These are phyloP conservation scores for Neosilurus mollespiculum DNA, from an alignment of 2,797 vertebrate species.

Conservation along the genomic window DNA sequence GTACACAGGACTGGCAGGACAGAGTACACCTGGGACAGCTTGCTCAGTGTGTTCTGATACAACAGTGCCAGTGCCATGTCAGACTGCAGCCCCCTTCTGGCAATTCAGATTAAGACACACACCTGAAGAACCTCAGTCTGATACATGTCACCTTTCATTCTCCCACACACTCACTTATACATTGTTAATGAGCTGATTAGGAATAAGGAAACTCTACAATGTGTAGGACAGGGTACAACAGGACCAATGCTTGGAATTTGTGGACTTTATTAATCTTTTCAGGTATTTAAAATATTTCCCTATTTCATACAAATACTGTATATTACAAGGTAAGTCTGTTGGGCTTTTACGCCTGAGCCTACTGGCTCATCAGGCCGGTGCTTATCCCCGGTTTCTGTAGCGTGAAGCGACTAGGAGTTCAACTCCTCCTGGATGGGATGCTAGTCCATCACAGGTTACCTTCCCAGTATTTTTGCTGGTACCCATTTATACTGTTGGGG, in stretches of 20 bases:
- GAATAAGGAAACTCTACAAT: background rate
- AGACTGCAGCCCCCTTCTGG: constrained; percentile 19
- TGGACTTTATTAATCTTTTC: background rate
- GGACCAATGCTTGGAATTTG: background rate
- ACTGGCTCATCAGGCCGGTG: no score
- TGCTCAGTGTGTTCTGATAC: background rate
- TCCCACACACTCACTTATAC: background rate
- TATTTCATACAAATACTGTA: background rate
- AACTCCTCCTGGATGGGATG: no score
- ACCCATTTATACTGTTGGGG: no score
- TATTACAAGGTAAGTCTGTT: no score
- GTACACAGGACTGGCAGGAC: background rate
- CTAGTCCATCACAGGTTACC: no score
- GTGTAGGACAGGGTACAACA: background rate
- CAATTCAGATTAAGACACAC: background rate
- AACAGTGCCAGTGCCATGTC: background rate
- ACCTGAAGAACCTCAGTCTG: background rate
- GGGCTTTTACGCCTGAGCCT: no score
- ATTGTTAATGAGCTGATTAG: background rate
- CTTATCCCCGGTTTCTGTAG: no score
- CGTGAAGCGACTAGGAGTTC: no score
- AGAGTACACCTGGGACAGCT: no score
- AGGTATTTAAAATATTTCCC: background rate
- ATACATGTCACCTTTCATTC: no score
- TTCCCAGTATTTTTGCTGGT: no score